phyloP scores from a whole-genome alignment of 2,797 vertebrate species.

The Numenius phaeopus region DNA sequence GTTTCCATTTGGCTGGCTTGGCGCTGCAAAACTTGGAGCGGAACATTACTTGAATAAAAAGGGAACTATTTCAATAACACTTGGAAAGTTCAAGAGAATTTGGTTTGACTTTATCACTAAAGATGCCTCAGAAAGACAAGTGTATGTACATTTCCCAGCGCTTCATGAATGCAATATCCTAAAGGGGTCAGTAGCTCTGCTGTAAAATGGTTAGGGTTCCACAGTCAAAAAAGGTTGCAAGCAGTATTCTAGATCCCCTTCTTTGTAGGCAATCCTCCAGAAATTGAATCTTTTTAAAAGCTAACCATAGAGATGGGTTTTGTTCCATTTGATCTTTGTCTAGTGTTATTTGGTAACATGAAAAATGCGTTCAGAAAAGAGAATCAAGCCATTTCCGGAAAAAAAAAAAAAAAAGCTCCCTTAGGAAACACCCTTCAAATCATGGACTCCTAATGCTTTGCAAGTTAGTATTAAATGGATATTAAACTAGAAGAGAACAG shows the following conservation, averaged over 20 bases:
- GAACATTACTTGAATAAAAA: neutral
- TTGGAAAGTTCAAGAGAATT: neutral
- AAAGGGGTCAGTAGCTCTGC: neutral
- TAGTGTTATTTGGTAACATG: accelerated
- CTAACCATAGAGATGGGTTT: neutral
- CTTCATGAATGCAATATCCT: neutral
- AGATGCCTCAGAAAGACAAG: neutral
- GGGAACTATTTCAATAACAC: neutral
- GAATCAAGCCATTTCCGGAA: neutral
- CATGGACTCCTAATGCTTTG: neutral
- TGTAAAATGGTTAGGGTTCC: neutral
- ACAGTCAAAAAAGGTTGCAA: neutral
- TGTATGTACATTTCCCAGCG: neutral
- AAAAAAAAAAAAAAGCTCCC: neutral
- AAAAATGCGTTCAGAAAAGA: neutral
- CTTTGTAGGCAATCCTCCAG: neutral
- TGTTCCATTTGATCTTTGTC: neutral
- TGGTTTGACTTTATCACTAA: neutral
- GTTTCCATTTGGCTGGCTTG: neutral
- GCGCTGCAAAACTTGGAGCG: neutral
- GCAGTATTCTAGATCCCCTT: neutral
- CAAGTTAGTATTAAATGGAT: neutral
- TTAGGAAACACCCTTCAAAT: neutral
- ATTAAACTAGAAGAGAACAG: neutral
- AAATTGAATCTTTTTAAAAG: neutral